These are phyloP conservation scores for Syngnathus floridae DNA, from an alignment of 2,113 vertebrate species.

Conservation along the genomic window DNA sequence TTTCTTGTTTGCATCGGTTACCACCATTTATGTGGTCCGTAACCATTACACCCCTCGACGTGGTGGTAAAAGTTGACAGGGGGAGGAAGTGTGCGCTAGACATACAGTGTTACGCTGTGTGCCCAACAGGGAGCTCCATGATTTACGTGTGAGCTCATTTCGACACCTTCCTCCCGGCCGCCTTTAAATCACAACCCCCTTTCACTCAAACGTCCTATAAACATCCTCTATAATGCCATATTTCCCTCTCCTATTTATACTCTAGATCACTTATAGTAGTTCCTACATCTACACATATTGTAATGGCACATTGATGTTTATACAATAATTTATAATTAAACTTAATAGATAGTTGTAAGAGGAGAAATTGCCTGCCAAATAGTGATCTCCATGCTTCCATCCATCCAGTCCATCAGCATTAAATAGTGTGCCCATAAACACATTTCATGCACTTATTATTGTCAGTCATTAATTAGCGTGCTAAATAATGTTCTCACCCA, in stretches of 20 bases:
- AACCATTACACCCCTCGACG: background rate
- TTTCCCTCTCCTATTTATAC: background rate
- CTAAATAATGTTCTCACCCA: background rate
- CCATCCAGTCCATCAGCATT: background rate
- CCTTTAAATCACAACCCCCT: conserved; percentile 55
- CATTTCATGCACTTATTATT: background rate
- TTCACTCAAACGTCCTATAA: background rate
- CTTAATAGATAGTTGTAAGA: no score
- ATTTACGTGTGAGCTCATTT: conserved; percentile 66
- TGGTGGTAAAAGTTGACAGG: conserved; percentile 26
- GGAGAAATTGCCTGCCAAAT: background rate
- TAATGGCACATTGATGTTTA: background rate
- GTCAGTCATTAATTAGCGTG: background rate
- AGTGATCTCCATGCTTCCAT: background rate
- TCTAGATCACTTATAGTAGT: background rate
- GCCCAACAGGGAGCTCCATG: conserved; percentile 33
- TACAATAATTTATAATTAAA: no score
- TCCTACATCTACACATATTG: background rate
- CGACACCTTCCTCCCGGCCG: conserved; percentile 31
- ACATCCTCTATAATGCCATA: background rate
- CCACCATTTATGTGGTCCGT: conserved; percentile 2
- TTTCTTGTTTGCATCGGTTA: conserved; percentile 5
- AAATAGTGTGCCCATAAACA: background rate
- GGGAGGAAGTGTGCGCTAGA: conserved; percentile 5
- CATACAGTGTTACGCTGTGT: conserved; percentile 20